Conservation (phyloP, 2,113 vertebrate genomes). For the Typhlomys cinereus region DNA sequence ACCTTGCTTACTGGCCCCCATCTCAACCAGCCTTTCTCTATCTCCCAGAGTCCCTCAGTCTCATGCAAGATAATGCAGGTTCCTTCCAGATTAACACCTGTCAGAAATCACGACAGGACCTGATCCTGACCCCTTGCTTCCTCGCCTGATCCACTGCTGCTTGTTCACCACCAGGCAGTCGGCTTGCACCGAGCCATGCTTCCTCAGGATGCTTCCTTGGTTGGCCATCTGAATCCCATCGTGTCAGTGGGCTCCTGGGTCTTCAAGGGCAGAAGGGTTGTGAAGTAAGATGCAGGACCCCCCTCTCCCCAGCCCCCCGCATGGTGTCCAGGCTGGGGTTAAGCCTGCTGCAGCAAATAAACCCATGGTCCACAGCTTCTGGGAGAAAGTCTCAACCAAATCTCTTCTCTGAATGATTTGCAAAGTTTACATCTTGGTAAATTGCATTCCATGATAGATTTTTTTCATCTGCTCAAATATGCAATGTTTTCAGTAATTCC, state of each 20-base stretch:
- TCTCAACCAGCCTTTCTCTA: background rate
- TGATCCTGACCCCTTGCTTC: background rate
- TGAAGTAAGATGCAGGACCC: background rate
- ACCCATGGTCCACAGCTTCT: background rate
- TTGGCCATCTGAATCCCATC: background rate
- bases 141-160: background rate
- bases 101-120: background rate
- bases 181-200: fast-evolving
- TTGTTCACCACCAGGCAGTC: background rate
- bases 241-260: background rate
- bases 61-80: background rate
- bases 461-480: conserved; percentile 48
- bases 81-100: background rate
- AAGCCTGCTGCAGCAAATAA: background rate
- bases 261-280: background rate
- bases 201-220: background rate
- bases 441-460: conserved; percentile 19
- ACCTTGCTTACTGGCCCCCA: fast-evolving
- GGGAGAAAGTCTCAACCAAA: background rate
- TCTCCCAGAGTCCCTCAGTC: background rate
- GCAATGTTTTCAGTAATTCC: conserved; percentile 71
- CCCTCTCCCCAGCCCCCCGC: too few relatives aligned
- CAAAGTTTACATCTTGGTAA: background rate
- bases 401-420: background rate
- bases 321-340: fast-evolving